Evolutionary conservation across 1,140 invertebrate species (phyloP), one percentile per base, ranked within the genome.

Genomic region (Babylonia areolata): DNA sequence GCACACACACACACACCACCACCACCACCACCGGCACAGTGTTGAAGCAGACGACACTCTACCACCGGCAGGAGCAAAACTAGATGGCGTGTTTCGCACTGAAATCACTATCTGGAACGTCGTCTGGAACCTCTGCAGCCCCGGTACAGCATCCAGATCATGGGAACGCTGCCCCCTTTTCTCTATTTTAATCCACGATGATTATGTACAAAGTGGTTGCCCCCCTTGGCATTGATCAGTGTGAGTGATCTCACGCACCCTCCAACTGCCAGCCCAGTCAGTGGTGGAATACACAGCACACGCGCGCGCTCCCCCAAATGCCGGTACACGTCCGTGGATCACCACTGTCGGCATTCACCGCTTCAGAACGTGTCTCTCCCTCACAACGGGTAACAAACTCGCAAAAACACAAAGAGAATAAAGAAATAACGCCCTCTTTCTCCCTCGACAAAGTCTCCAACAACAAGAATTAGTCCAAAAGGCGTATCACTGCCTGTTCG

Each of bases 31-130:
- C 58, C 58, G 58, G 58, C 58, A 64, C 20, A 23, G 12, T 23
- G 58, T 64, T 64, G 15, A 40, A 81, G 78, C 78, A 81, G 85
- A 86, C 85, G 58, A 86, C 78, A 81, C 85, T 69, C 42, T 0
- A 64, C 9, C 6, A 64, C 5, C 58, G 23, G 58, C 1, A 5
- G 5, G 58, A n/a, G 58, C 15, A 64, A 64, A 23, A 23, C 58
- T 64, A 3, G 28, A 64, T 12, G 46, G 46, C 58, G 58, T 23
- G 58, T n/a, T n/a, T 28, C 15, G 58, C 58, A 64, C 58, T 64
- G 28, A 64, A 64, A 28, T 35, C 54, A 54, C 71, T 75, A 77
- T 84, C 82, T 73, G 33, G 84, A 39, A 77, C 71, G 84, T 35
- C 84, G 78, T 39, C 40, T 37, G 84, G 54, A 46, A 42, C 58